phyloP scores from a whole-genome alignment of 2,113 vertebrate species.

The Noturus placidus region DNA sequence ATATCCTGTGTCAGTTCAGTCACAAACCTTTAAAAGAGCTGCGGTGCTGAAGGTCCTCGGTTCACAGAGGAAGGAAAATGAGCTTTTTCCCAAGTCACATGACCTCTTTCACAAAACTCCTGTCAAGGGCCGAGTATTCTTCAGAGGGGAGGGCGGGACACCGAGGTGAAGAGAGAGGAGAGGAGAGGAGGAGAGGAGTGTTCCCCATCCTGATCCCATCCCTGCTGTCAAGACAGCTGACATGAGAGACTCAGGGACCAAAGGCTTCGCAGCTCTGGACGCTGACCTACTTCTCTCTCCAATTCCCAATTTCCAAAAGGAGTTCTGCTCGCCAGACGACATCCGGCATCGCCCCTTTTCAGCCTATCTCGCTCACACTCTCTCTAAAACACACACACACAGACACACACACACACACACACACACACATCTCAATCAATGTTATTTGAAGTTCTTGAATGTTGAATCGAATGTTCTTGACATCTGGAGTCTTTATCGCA shows the following conservation, averaged over 20 bases:
- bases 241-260: slow-evolving; percentile 69
- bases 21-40: slow-evolving; percentile 10
- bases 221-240: slow-evolving; percentile 75
- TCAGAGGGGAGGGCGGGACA: slow-evolving; percentile 61
- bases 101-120: slow-evolving; percentile 78
- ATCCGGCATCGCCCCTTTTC: slow-evolving; percentile 57
- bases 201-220: slow-evolving; percentile 71
- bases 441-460: slow-evolving; percentile 16
- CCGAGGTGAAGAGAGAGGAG: slow-evolving; percentile 57
- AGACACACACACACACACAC: background rate
- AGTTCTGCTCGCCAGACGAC: slow-evolving; percentile 63
- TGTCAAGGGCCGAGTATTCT: slow-evolving; percentile 75
- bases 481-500: slow-evolving; percentile 20
- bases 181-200: slow-evolving; percentile 8
- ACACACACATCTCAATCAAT: background rate
- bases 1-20: background rate
- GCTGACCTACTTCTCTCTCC: slow-evolving; percentile 72
- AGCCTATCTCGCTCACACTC: slow-evolving; percentile 33
- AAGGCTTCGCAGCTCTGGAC: slow-evolving; percentile 72
- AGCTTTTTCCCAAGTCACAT: slow-evolving; percentile 74
- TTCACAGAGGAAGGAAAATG: slow-evolving; percentile 48
- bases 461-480: too few species aligned
- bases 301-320: slow-evolving; percentile 35
- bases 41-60: slow-evolving; percentile 50
- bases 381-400: background rate